Evolutionary conservation across 1,140 invertebrate genomes (phyloP).

Genomic region (Sarcophaga bullata): DNA sequence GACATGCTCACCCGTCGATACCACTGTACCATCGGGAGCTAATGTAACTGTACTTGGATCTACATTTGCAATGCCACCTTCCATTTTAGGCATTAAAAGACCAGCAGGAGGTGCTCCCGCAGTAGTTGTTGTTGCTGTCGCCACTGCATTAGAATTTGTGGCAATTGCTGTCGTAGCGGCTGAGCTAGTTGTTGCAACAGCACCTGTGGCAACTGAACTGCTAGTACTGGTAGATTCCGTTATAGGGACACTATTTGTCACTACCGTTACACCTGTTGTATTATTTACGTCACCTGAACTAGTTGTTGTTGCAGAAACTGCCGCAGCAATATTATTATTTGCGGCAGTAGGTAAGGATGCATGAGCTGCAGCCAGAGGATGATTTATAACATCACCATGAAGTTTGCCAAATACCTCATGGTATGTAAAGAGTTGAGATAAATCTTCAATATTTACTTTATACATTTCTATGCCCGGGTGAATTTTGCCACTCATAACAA

Average conservation of each 20-base stretch:
- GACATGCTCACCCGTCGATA: constrained; percentile 75
- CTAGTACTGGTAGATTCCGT: constrained; percentile 46
- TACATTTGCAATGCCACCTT: constrained; percentile 68
- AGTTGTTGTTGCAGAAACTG: constrained; percentile 59
- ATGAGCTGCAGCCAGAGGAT: constrained; percentile 55
- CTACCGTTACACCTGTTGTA: constrained; percentile 52
- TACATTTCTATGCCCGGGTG: constrained; percentile 76
- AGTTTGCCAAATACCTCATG: constrained; percentile 89
- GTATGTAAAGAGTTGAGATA: constrained; percentile 84
- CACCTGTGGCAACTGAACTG: constrained; percentile 46
- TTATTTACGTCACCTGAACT: constrained; percentile 55
- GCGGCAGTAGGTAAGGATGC: constrained; percentile 50
- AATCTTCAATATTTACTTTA: constrained; percentile 85
- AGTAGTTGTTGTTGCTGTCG: constrained; percentile 45
- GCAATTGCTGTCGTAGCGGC: constrained; percentile 40
- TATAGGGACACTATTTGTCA: constrained; percentile 42
- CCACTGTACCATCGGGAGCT: constrained; percentile 68
- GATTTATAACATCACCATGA: constrained; percentile 70
- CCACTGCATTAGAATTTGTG: constrained; percentile 24
- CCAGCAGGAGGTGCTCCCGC: constrained; percentile 48
- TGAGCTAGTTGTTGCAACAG: constrained; percentile 41
- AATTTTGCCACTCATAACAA: constrained; percentile 45
- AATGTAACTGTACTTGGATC: constrained; percentile 67
- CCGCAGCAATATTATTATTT: constrained; percentile 59
- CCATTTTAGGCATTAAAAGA: constrained; percentile 69